phyloP scores from a whole-genome alignment of 2,113 vertebrate species.

The Romanogobio albipinnatus region DNA sequence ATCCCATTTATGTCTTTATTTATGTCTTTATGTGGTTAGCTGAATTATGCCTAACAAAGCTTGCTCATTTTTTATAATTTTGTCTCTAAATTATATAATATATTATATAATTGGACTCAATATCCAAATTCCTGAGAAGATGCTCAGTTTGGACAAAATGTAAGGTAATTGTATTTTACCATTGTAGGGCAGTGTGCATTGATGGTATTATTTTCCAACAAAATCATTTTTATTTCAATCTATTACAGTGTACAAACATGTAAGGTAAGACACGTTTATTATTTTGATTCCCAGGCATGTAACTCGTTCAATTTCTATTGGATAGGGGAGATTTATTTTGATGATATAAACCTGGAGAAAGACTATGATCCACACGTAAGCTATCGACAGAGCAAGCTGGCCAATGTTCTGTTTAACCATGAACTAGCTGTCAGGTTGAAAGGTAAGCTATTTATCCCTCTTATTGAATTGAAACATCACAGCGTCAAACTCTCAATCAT shows the following conservation, averaged over 20 bases:
- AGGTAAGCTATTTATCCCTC: slow-evolving; percentile 57
- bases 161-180: background rate
- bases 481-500: background rate
- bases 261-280: background rate
- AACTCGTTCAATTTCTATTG: slow-evolving; percentile 46
- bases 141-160: background rate
- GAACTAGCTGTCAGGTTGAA: slow-evolving; percentile 72
- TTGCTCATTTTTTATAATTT: background rate
- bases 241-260: background rate
- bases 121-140: background rate
- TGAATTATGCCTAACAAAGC: background rate
- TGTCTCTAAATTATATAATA: too few relatives aligned
- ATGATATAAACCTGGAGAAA: slow-evolving; percentile 75
- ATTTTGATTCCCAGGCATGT: background rate
- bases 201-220: background rate
- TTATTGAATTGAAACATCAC: background rate
- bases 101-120: background rate
- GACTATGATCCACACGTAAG: slow-evolving; percentile 61
- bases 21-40: background rate
- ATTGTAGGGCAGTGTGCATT: background rate
- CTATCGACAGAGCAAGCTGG: slow-evolving; percentile 78
- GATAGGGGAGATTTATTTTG: slow-evolving; percentile 73
- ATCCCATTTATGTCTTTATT: background rate
- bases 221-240: background rate
- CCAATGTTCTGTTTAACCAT: slow-evolving; percentile 74